Conservation (phyloP, 30 jellyfish, hydroid and myxozoan genomes). For the Hydra vulgaris region DNA sequence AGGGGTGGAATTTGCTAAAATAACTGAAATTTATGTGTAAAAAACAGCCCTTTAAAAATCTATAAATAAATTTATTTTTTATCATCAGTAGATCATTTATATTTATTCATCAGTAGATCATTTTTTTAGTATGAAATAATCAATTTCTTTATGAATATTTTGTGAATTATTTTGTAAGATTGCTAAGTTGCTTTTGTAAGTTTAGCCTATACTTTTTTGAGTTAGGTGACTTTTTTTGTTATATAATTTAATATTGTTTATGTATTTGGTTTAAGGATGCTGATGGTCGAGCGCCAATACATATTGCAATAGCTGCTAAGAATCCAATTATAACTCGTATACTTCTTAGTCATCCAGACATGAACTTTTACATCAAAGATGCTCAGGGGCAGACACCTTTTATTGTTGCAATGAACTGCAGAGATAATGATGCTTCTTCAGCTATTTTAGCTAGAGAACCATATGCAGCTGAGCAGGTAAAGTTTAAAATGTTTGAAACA, state of each 20-base stretch:
- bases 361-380: constrained; percentile 66
- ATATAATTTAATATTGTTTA: background rate
- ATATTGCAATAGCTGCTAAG: constrained; percentile 73
- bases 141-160: no score
- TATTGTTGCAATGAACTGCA: constrained; percentile 84
- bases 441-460: constrained; percentile 84
- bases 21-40: no score
- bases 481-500: background rate
- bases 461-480: constrained; percentile 78
- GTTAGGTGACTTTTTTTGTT: no score
- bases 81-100: no score
- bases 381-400: constrained; percentile 75
- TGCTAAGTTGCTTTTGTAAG: no score
- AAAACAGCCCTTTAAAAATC: no score
- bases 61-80: no score
- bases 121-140: no score
- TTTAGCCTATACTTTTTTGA: no score
- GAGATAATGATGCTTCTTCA: constrained; percentile 79
- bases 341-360: constrained; percentile 80
- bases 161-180: no score
- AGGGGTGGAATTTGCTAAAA: no score
- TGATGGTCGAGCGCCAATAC: constrained; percentile 82
- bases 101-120: no score
- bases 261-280: constrained; percentile 63
- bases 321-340: constrained; percentile 71